These are phyloP conservation scores for Cettia cetti DNA, from an alignment of 2,113 vertebrate species.

Conservation along the genomic window DNA sequence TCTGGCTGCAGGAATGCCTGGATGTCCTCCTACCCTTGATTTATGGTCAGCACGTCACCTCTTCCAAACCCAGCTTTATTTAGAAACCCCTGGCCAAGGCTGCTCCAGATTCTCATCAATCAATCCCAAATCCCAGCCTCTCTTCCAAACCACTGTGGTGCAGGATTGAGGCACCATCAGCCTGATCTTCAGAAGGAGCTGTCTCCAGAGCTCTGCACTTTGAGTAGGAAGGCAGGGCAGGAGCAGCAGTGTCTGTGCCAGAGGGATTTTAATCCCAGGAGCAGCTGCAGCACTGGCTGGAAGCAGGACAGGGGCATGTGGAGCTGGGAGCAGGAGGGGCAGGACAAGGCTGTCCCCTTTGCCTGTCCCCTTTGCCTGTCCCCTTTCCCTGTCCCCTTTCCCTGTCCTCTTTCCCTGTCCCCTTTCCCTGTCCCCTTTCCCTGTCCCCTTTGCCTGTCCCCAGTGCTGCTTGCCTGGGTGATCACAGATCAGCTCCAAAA, in stretches of 20 bases:
- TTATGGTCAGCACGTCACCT: fast-evolving
- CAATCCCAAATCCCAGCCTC: neutral
- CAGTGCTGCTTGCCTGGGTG: neutral
- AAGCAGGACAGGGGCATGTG: neutral
- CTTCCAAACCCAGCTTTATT: neutral
- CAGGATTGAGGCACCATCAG: neutral
- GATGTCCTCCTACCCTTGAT: neutral
- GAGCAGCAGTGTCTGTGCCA: neutral
- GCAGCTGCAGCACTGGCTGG: fast-evolving
- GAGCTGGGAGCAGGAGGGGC: neutral
- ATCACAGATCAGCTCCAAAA: neutral
- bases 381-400: too few relatives aligned
- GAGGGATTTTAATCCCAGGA: neutral
- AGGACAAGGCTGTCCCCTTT: too few relatives aligned
- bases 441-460: neutral
- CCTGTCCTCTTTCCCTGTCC: neutral
- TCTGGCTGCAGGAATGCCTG: neutral
- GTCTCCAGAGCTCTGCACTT: neutral
- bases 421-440: neutral
- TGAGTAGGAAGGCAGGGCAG: neutral
- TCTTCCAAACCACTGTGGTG: neutral
- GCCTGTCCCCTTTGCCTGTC: neutral
- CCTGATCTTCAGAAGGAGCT: neutral
- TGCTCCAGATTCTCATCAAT: neutral
- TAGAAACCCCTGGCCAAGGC: neutral